Evolutionary conservation across 2,797 vertebrate genomes (phyloP).

Genomic region (Crocodylus rhombifer): DNA sequence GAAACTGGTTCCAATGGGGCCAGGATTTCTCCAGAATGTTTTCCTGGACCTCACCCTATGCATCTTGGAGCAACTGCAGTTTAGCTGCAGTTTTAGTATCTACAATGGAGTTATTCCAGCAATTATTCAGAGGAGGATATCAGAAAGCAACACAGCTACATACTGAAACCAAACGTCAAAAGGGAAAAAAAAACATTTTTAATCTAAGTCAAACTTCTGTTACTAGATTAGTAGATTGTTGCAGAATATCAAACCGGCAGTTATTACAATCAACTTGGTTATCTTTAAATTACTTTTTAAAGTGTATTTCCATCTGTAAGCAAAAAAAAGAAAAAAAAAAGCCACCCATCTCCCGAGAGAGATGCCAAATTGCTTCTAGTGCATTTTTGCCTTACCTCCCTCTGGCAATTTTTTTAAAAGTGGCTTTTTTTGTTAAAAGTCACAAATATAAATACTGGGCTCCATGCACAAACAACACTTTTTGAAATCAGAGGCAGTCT

Average conservation of each 20-base stretch:
- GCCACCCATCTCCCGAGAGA: neutral
- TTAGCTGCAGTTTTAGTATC: neutral
- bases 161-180: fast-evolving
- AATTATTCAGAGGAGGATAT: neutral
- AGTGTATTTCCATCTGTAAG: neutral
- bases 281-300: neutral
- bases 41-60: neutral
- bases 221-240: neutral
- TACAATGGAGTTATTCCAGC: neutral
- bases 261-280: neutral
- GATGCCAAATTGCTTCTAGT: neutral
- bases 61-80: neutral
- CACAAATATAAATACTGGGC: neutral
- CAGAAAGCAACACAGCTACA: neutral
- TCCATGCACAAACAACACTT: neutral
- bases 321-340: neutral
- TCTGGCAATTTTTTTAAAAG: neutral
- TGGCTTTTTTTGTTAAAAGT: neutral
- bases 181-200: neutral
- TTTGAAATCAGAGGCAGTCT: neutral
- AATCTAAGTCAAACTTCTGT: neutral
- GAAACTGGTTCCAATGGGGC: neutral
- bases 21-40: neutral
- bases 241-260: neutral
- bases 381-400: neutral